Percentiles rank a stretch among this genome's conserved stretches.
phyloP scores from a whole-genome alignment of 1,140 invertebrate species.

The Chelonus insularis region DNA sequence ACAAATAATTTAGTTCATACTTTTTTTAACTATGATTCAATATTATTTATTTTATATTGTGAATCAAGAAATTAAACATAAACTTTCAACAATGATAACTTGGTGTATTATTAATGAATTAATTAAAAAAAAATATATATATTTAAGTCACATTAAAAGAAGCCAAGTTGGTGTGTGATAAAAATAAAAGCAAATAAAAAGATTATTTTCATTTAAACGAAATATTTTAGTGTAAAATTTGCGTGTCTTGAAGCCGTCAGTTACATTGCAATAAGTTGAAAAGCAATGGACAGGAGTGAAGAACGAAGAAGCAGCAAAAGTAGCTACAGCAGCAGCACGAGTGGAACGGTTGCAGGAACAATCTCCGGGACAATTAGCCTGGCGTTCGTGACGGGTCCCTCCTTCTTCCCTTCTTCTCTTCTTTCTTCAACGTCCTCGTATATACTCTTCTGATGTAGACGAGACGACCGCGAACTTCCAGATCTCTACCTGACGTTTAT shows the following conservation, averaged over 20 bases:
- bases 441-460: conserved; percentile 13
- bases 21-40: no score
- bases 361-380: conserved; percentile 59
- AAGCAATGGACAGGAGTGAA: conserved; percentile 41
- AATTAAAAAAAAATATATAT: no score
- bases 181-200: no score
- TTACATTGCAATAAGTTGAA: background rate
- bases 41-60: no score
- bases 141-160: no score
- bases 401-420: conserved; percentile 42
- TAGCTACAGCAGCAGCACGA: conserved; percentile 31
- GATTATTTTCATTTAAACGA: no score
- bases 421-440: conserved; percentile 23
- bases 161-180: no score
- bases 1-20: no score
- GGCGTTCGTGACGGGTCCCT: conserved; percentile 57
- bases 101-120: no score
- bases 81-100: no score
- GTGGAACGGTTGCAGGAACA: conserved; percentile 44
- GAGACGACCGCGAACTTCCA: conserved; percentile 26
- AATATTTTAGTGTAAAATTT: background rate
- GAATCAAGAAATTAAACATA: no score
- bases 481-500: conserved; percentile 43
- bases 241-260: background rate
- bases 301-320: conserved; percentile 35